Percentiles rank a stretch among this genome's conserved stretches.
Evolutionary conservation across 2,113 vertebrate genomes (phyloP).

Genomic region (Pristiophorus japonicus): DNA sequence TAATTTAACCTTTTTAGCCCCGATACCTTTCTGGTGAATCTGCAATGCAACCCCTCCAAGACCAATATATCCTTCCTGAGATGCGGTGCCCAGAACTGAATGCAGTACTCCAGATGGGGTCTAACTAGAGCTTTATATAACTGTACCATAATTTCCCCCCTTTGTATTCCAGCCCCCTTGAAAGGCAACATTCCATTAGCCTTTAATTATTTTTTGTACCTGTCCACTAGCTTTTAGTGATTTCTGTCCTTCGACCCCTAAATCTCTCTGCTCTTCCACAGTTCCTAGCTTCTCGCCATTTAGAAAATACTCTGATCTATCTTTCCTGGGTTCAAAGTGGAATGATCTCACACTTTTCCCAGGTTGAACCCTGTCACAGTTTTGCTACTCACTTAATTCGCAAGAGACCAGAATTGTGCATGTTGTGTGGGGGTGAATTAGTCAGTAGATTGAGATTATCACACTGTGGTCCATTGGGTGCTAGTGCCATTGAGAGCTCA

Average conservation of each 20-base stretch:
- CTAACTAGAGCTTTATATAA: not conserved
- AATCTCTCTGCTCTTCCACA: not conserved
- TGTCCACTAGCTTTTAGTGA: not conserved
- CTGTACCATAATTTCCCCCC: not conserved
- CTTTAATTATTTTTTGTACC: slow-evolving; percentile 19
- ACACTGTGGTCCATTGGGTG: too few species aligned
- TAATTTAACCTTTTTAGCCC: not conserved
- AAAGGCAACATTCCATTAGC: too few species aligned
- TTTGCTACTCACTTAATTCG: not conserved
- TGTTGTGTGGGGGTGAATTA: not conserved
- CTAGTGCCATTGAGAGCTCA: not conserved
- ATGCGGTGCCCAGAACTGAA: not conserved
- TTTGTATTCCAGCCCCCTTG: not conserved
- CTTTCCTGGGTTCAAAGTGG: too few species aligned
- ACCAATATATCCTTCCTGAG: not conserved
- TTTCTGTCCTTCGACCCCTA: not conserved
- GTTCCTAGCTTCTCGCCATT: not conserved
- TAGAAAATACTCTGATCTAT: too few species aligned
- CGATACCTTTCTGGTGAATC: too few species aligned
- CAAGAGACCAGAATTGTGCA: not conserved
- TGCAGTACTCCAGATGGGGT: not conserved
- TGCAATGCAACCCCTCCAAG: not conserved
- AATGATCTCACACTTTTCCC: not conserved
- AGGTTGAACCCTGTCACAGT: not conserved
- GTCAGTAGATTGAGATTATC: too few species aligned